These are phyloP conservation scores for Entomobrya multifasciata DNA, from an alignment of 2,888 invertebrate genomes.

Conservation along the genomic window DNA sequence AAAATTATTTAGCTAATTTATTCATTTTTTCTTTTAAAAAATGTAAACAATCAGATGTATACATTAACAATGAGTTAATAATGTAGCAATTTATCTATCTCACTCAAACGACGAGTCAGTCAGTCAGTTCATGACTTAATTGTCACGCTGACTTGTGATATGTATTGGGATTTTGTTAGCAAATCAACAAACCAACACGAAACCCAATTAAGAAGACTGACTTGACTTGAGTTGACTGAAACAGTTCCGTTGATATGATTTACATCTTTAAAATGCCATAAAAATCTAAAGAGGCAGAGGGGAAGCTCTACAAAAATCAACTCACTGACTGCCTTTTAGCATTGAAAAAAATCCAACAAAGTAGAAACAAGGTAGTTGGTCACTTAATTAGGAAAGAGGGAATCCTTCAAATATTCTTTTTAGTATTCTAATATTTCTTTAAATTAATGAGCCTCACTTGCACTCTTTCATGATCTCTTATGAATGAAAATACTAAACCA, in stretches of 20 bases:
- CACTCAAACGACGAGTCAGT: no score
- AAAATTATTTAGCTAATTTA: no score
- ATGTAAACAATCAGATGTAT: no score
- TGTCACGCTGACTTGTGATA: slow-evolving; percentile 50
- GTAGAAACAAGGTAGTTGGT: slow-evolving; percentile 65
- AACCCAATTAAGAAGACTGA: no score
- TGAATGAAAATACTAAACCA: no score
- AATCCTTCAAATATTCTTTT: slow-evolving; percentile 26
- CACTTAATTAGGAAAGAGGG: slow-evolving; percentile 68
- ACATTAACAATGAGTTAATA: not conserved
- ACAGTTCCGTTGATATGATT: slow-evolving; percentile 39
- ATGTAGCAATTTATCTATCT: slow-evolving; percentile 27
- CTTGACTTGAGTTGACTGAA: no score
- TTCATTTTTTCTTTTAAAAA: no score
- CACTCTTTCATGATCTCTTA: not conserved
- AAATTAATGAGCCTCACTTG: not conserved
- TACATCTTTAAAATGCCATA: slow-evolving; percentile 49
- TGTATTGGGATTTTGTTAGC: slow-evolving; percentile 17
- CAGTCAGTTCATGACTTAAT: slow-evolving; percentile 62
- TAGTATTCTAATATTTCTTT: slow-evolving; percentile 2
- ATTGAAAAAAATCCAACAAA: no score
- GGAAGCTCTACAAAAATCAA: no score
- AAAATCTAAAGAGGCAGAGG: no score
- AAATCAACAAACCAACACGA: no score
- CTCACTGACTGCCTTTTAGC: no score